Base-by-base conservation (phyloP, 2,797 vertebrate species). In the Thaleichthys pacificus region DNA sequence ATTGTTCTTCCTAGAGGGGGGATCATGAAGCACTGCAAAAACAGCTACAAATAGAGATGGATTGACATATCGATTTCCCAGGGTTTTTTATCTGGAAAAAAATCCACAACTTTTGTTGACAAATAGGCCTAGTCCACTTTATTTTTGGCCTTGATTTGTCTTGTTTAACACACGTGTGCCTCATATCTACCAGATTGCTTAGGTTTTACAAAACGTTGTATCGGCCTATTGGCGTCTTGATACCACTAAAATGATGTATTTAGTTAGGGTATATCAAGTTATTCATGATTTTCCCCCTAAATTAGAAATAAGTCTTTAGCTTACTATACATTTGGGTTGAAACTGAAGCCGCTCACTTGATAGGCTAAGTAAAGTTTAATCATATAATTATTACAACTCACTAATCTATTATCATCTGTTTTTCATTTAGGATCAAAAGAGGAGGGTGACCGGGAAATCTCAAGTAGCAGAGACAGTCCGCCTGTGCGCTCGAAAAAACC, bases 1-100 rank as follows among this genome's bases (percentile, higher is more conserved):
- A 99, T 98, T 95, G 96, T 96, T 97, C 93, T 96, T 97, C 96
- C 96, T 98, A 89, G 93, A 96, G 96, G 95, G 95, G 94, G 95
- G 95, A 96, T 96, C 95, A 95, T 86, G 92, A 92, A 89, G 92
- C 79, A 76, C 88, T 79, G 92, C 85, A 92, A 93, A 94, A 94
- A 87, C 92, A 86, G 92, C 91, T 94, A 94, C 93, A 95, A 94
- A 95, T 93, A 93, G 93, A 95, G 92, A 92, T 88, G 94, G 93
- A 94, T 93, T 96, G 96, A 95, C 93, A 84, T 93, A 98, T 97
- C 91, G 96, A 97, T 96, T 95, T 94, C 91, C 89, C 82, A 83
- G 91, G 90, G 87, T 94, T 92, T 91, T 91, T 88, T 94, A 92
- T 91, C 84, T 84, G 87, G 61, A 66, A 73, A 71, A 74, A 74